Percentiles rank a stretch among this genome's conserved stretches.
These are phyloP conservation scores for Leptocoma aspasia DNA, from an alignment of 2,113 vertebrate species.

Conservation along the genomic window DNA sequence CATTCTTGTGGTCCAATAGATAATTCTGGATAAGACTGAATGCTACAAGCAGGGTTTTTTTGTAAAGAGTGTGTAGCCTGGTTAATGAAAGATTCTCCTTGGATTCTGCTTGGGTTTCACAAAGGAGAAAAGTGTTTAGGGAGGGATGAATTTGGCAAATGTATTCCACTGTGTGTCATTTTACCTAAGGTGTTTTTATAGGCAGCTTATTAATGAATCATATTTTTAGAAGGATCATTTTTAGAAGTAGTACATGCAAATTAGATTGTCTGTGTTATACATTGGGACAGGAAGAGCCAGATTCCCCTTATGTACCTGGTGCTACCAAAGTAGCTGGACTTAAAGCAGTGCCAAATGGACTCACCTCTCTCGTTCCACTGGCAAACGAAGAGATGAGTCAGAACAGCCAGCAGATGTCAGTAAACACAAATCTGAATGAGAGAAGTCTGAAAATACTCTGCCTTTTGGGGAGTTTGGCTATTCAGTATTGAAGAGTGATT, in stretches of 20 bases:
- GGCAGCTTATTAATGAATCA: neutral
- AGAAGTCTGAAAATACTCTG: neutral
- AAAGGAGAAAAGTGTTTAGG: neutral
- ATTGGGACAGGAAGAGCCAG: neutral
- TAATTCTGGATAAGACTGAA: neutral
- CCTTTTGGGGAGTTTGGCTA: neutral
- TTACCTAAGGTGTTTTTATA: neutral
- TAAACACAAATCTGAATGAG: constrained; percentile 36
- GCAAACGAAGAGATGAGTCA: neutral
- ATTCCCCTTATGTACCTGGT: neutral
- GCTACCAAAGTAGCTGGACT: neutral
- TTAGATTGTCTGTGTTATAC: neutral
- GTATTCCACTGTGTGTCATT: neutral
- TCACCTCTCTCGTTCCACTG: neutral
- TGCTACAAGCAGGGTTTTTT: neutral
- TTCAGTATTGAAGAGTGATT: neutral
- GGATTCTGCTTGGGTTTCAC: neutral
- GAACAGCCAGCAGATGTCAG: constrained; percentile 58
- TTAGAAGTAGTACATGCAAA: neutral
- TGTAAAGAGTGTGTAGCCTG: neutral
- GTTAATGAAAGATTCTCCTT: neutral
- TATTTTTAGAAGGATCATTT: neutral
- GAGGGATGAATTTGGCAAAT: neutral
- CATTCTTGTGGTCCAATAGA: neutral
- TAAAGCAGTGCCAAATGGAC: neutral